These are phyloP conservation scores for Brachionus sp. DNA, from an alignment of 1,140 invertebrate genomes.

Conservation along the genomic window DNA sequence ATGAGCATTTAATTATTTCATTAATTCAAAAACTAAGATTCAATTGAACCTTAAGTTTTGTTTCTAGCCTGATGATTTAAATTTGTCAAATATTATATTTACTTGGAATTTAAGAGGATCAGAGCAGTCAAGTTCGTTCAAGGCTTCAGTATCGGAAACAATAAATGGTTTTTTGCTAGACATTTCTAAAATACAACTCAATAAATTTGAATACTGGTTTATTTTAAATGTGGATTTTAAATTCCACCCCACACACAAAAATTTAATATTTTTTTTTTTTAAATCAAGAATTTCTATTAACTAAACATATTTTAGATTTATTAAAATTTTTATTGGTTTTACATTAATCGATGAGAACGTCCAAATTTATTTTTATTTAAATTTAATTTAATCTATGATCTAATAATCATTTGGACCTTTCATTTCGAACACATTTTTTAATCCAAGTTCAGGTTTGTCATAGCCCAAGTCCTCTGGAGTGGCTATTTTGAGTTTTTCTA, in stretches of 20 bases:
- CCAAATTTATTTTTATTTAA: not conserved
- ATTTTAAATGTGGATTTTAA: not conserved
- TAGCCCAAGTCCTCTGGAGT: slow-evolving; percentile 93
- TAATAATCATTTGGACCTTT: slow-evolving; percentile 45
- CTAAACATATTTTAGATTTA: not conserved
- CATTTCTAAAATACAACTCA: not conserved
- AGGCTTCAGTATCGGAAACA: not conserved
- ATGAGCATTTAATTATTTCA: not conserved
- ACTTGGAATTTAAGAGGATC: slow-evolving; percentile 41
- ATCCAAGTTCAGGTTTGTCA: slow-evolving; percentile 84
- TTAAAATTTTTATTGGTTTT: slow-evolving; percentile 5
- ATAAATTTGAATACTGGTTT: not conserved
- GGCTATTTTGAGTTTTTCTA: slow-evolving; percentile 85
- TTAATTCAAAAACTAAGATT: not conserved
- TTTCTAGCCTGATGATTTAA: not conserved
- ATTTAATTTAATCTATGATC: not conserved
- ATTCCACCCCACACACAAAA: slow-evolving; percentile 5
- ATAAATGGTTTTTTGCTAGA: slow-evolving; percentile 1
- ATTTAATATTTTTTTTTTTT: not conserved
- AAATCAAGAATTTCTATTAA: not conserved
- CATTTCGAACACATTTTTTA: slow-evolving; percentile 45
- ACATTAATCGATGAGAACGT: slow-evolving; percentile 1
- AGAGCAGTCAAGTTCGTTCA: slow-evolving; percentile 37
- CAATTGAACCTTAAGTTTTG: not conserved
- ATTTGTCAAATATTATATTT: not conserved